A percentile compares a stretch with the other conserved stretches of the same genome.
Conservation (phyloP, 2,888 invertebrate genomes). For the Drosophila antonietae region DNA sequence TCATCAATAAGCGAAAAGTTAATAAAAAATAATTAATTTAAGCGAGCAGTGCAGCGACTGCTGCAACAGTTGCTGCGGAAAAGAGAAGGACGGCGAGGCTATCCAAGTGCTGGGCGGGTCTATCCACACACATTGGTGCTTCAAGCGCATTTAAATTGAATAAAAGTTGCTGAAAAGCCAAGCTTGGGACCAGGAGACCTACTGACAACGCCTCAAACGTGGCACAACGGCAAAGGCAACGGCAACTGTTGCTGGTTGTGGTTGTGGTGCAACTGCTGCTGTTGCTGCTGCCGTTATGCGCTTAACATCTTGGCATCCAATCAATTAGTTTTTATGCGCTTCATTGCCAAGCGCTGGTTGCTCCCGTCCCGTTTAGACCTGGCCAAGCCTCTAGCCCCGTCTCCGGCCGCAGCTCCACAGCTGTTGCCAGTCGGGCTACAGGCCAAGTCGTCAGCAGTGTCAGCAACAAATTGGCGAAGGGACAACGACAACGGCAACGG, state of each 20-base stretch:
- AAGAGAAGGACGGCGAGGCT: neutral
- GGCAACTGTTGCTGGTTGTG: constrained; percentile 48
- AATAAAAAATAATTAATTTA: constrained; percentile 81
- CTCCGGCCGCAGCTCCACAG: neutral
- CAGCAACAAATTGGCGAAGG: constrained; percentile 79
- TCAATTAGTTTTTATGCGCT: constrained; percentile 81
- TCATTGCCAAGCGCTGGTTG: constrained; percentile 64
- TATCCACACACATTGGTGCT: constrained; percentile 54
- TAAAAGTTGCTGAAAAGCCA: constrained; percentile 67
- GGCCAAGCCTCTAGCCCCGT: constrained; percentile 62
- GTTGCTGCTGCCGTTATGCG: constrained; percentile 68
- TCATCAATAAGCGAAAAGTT: constrained; percentile 80
- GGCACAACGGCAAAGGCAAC: constrained; percentile 49
- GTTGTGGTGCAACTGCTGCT: constrained; percentile 11
- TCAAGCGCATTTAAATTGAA: constrained; percentile 77
- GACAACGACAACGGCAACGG: constrained; percentile 54
- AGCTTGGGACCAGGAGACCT: constrained; percentile 35
- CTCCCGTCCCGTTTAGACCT: constrained; percentile 37
- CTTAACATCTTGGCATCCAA: constrained; percentile 78
- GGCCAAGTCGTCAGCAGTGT: constrained; percentile 70
- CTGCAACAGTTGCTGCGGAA: constrained; percentile 8
- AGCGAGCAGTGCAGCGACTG: constrained; percentile 49
- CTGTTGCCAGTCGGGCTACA: constrained; percentile 21
- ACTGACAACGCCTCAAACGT: constrained; percentile 66
- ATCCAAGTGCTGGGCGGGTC: constrained; percentile 42